Evolutionary conservation across 2,888 invertebrate genomes (phyloP), one percentile per base, ranked within the genome.

Genomic region (Cryptocephalus primarius): DNA sequence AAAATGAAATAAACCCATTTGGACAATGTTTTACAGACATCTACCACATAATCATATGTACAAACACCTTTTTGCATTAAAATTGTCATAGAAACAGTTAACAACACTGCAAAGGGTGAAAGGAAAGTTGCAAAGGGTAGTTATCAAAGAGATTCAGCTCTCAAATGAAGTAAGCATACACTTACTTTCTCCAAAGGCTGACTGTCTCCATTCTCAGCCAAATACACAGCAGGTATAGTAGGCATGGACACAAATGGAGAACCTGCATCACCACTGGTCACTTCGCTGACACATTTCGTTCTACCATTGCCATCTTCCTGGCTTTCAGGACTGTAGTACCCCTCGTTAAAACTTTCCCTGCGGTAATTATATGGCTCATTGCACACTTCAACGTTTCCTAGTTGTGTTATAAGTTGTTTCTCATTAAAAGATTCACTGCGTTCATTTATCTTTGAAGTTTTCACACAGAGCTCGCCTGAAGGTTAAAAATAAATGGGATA

Each of bases 171-270:
- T 22, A 22, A 22, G 22, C 22, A 22, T 22, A 22, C 22, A 22
- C 39, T 41, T 57, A 79, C 80, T 75, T 80, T 81, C 58, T 80
- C 82, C 52, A 79, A 64, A 43, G 78, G 76, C 60, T 78, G 77
- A 41, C 74, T 73, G n/a, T 68, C 68, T 4, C 61, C 64, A 53
- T 75, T 75, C 42, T 71, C 74, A 43, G 72, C 71, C 45, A 76
- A 59, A 58, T 74, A 72, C 31, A 72, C 72, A 13, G 74, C 72
- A n/a, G 75, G 74, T 51, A 74, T 73, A 2, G 73, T 70, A 6
- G 75, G 74, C 72, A 75, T 74, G 6, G 74, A 73, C 4, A 73
- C 72, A 50, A 75, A 71, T 8, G 74, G 74, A 14, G 72, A 72
- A 8, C 70, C 68, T 8, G 60, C 64, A 45, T 69, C 68, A 42